These are phyloP conservation scores for Didymodactylos carnosus DNA, from an alignment of 2,888 invertebrate genomes.

Conservation along the genomic window DNA sequence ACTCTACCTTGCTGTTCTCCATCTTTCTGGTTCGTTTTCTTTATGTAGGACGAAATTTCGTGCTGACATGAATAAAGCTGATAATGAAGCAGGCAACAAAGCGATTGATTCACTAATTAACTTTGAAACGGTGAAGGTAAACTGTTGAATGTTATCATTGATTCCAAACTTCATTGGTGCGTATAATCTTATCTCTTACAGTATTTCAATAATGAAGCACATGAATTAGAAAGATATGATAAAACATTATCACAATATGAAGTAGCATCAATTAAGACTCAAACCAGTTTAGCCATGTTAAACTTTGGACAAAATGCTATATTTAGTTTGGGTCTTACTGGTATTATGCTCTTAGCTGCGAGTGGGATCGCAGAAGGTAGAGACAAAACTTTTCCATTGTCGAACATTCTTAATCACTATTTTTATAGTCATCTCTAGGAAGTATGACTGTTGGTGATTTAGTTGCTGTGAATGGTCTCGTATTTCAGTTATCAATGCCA, in stretches of 20 bases:
- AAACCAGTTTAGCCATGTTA: slow-evolving; percentile 67
- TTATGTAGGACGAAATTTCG: slow-evolving; percentile 62
- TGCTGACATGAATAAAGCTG: slow-evolving; percentile 85
- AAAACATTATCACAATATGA: slow-evolving; percentile 49
- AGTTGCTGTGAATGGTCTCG: slow-evolving; percentile 89
- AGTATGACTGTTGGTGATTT: slow-evolving; percentile 89
- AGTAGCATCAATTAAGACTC: slow-evolving; percentile 74
- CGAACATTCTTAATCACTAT: no score
- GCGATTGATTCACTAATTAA: slow-evolving; percentile 94
- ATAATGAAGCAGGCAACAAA: slow-evolving; percentile 90
- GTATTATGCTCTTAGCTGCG: slow-evolving; percentile 80
- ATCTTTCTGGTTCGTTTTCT: no score
- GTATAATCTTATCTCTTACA: slow-evolving; percentile 32
- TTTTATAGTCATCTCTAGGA: no score
- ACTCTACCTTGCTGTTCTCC: no score
- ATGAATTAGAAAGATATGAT: slow-evolving; percentile 75
- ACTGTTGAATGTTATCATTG: not conserved
- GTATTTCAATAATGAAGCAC: slow-evolving; percentile 94
- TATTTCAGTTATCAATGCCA: slow-evolving; percentile 89
- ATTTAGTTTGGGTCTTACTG: slow-evolving; percentile 50
- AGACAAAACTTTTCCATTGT: no score
- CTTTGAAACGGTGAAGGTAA: slow-evolving; percentile 92
- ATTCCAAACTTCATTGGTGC: no score
- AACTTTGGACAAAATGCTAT: slow-evolving; percentile 39
- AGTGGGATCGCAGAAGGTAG: slow-evolving; percentile 49